A percentile compares a stretch with the other conserved stretches of the same genome.
Conservation (phyloP, 2,888 invertebrate species). For the Sabatieria punctata region DNA sequence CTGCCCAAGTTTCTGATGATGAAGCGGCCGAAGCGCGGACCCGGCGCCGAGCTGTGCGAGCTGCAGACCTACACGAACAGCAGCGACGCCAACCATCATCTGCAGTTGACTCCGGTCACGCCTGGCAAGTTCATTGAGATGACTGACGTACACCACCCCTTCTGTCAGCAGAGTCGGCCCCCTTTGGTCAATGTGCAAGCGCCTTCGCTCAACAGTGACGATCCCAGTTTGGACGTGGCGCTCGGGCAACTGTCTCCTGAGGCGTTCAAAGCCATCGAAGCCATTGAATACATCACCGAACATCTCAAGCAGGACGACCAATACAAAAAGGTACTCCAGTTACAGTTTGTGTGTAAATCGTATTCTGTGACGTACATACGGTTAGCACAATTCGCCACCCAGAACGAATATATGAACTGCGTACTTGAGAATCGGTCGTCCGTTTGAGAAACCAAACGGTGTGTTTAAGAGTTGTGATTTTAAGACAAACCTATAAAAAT, state of each 20-base stretch:
- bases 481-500: too few relatives aligned
- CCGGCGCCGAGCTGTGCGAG: not conserved
- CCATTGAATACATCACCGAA: slow-evolving; percentile 93
- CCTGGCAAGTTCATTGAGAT: slow-evolving; percentile 5
- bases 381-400: too few relatives aligned
- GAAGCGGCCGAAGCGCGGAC: slow-evolving; percentile 54
- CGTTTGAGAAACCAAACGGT: too few relatives aligned
- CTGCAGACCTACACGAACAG: not conserved
- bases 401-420: too few relatives aligned
- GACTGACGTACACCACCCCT: slow-evolving; percentile 14
- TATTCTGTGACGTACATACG: too few relatives aligned
- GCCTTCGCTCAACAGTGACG: slow-evolving; percentile 46
- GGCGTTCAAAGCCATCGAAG: slow-evolving; percentile 76
- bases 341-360: too few relatives aligned
- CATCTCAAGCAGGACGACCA: slow-evolving; percentile 94
- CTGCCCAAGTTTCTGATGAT: slow-evolving; percentile 78
- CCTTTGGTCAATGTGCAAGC: too few relatives aligned
- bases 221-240: slow-evolving; percentile 38
- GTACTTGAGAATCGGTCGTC: too few relatives aligned
- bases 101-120: not conserved
- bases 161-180: slow-evolving; percentile 9
- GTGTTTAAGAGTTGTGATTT: too few relatives aligned
- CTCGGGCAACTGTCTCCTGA: slow-evolving; percentile 55
- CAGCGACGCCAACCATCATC: not conserved
- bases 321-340: slow-evolving; percentile 84